Evolutionary conservation across 2,113 vertebrate genomes (phyloP).

Genomic region (Alosa alosa): DNA sequence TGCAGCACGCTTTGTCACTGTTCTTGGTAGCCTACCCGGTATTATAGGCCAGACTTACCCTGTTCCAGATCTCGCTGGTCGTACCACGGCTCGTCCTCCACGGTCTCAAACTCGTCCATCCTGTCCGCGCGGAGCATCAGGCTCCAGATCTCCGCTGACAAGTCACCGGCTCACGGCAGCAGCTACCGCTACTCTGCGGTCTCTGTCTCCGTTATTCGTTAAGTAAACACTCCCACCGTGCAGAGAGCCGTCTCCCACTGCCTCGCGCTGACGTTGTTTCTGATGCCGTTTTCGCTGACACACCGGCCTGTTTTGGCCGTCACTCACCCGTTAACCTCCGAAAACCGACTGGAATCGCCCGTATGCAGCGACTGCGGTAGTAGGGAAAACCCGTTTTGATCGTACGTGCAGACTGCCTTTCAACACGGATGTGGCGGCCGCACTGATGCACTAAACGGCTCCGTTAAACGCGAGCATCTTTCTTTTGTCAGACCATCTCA

Average conservation of each 20-base stretch:
- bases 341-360: background rate
- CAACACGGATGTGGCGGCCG: background rate
- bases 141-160: background rate
- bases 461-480: background rate
- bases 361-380: background rate
- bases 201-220: background rate
- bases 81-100: constrained; percentile 96
- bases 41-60: constrained; percentile 69
- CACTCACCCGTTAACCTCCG: background rate
- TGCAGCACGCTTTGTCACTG: background rate
- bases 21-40: background rate
- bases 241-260: background rate
- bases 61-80: constrained; percentile 95
- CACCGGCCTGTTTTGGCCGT: constrained; percentile 6
- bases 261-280: background rate
- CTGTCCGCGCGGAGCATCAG: constrained; percentile 77
- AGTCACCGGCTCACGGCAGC: background rate
- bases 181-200: background rate
- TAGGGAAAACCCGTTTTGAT: background rate
- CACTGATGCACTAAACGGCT: background rate
- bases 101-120: constrained; percentile 92
- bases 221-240: background rate
- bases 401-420: background rate
- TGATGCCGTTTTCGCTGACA: background rate
- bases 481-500: background rate